phyloP scores from a whole-genome alignment of 2,888 invertebrate species.

The Perizoma affinitatum region DNA sequence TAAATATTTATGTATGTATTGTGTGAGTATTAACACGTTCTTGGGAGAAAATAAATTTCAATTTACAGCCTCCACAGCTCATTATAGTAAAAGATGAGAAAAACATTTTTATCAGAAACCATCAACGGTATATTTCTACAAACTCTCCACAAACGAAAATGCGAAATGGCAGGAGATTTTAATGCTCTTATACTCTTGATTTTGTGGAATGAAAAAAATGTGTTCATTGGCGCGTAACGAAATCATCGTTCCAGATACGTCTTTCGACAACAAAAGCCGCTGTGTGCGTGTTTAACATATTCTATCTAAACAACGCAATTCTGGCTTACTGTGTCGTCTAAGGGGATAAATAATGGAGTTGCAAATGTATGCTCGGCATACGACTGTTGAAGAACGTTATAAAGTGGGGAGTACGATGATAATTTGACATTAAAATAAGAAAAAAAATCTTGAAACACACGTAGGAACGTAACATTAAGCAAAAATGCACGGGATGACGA shows the following conservation, averaged over 20 bases:
- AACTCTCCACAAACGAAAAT: conserved; percentile 54
- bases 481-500: conserved; percentile 30
- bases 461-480: conserved; percentile 24
- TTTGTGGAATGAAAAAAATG: conserved; percentile 70
- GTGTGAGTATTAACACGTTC: conserved; percentile 50
- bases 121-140: conserved; percentile 60
- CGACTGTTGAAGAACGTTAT: conserved; percentile 51
- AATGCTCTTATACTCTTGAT: conserved; percentile 69
- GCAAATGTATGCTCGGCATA: conserved; percentile 62
- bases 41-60: conserved; percentile 69
- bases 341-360: conserved; percentile 70
- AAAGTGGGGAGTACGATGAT: conserved; percentile 50
- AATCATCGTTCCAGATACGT: conserved; percentile 75
- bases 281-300: conserved; percentile 73
- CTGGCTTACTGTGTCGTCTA: conserved; percentile 66
- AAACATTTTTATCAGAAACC: conserved; percentile 64
- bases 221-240: conserved; percentile 74
- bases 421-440: conserved; percentile 55
- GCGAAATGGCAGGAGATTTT: conserved; percentile 64
- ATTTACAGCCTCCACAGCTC: conserved; percentile 67
- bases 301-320: conserved; percentile 67
- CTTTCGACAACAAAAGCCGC: conserved; percentile 71
- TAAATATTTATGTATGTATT: conserved; percentile 64
- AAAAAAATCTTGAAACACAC: conserved; percentile 40
- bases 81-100: conserved; percentile 67